Base-by-base conservation (phyloP, 1,140 invertebrate genomes). In the Drosophila ironensis region DNA sequence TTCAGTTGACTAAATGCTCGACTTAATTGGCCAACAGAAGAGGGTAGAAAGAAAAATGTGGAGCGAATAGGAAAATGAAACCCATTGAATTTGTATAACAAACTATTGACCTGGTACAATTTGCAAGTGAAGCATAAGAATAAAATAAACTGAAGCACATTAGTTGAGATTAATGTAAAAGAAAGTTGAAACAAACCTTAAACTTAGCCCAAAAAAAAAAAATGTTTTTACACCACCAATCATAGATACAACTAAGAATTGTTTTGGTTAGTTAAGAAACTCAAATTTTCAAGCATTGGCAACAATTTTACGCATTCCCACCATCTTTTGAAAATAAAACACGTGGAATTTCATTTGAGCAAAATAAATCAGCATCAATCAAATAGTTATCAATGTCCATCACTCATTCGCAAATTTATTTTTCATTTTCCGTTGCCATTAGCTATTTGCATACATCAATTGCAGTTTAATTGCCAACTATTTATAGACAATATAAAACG, bases 1-100 rank as follows among this genome's bases (percentile, higher is more conserved):
- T 81, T 71, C 40, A 72, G 78, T 72, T 77, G 78, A 84, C 77
- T 81, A 70, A 75, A 82, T 75, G 67, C 77, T 81, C 68, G 52
- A 72, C 72, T 76, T 81, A 82, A 72, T 82, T 82, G 77, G 77
- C 76, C 16, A 45, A 45, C 47, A 51, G 64, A 45, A 27, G 30
- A 60, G 25, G 14, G 33, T 28, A 38, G 30, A 37, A 14, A 12
- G 14, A 14, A 28, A 30, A 16, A 33, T n/a, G 30, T 37, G 20
- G 6, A 37, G 54, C 5, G 9, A 16, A 44, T 16, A 9, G 19
- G 14, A 12, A 9, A 40, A 30, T 48, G 30, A 4, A n/a, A 63
- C 33, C 24, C 42, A 48, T 63, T 64, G 57, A 30, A 28, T 45
- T 9, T 37, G 27, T 46, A 8, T 20, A n/a, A 22, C 11, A 9